Base-by-base conservation (phyloP, 1,140 invertebrate species). In the Aphaenogaster floridana region DNA sequence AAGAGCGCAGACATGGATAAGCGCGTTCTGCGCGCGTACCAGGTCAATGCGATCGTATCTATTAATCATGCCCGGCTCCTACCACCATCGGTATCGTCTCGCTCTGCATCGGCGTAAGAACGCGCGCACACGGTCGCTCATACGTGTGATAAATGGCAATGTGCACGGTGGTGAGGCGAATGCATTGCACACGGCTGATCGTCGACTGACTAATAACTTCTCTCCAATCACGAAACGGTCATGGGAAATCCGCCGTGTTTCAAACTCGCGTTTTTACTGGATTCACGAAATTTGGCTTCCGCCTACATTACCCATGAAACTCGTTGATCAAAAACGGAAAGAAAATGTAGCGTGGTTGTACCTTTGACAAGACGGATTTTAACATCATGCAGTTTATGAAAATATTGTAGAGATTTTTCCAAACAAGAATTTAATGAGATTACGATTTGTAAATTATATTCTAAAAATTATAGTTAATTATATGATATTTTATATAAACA, bases 141-240 rank as follows among this genome's bases (percentile, higher is more conserved):
- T 89, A 91, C 76, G 72, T 74, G 69, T 91, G 90, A 91, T 91
- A 91, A 91, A 91, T 91, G 88, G 90, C 90, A 89, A 89, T 79
- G 88, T 72, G 74, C 79, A 63, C 50, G 86, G 34, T 48, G 83
- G 34, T 78, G 66, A 76, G 39, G 89, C 87, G 83, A 91, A 90
- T 84, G 89, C 74, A 86, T 80, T 91, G 86, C 88, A 77, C 88
- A 76, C 74, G 80, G 68, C 59, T 91, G 87, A 91, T 91, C 90
- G 85, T 57, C 66, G 76, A 34, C 79, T 81, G 63, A 91, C 86
- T 91, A 91, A 91, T 91, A 89, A 91, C 86, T 88, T 50, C 50
- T 88, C 74, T 36, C 50, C n/a, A 42, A 52, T 50, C 52, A 39
- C 36, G 81, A 39, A 83, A 86, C 81, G 59, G 42, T 86, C 90